These are phyloP conservation scores for Lophotriccus pileatus DNA, from an alignment of 2,797 vertebrate species.

Conservation along the genomic window DNA sequence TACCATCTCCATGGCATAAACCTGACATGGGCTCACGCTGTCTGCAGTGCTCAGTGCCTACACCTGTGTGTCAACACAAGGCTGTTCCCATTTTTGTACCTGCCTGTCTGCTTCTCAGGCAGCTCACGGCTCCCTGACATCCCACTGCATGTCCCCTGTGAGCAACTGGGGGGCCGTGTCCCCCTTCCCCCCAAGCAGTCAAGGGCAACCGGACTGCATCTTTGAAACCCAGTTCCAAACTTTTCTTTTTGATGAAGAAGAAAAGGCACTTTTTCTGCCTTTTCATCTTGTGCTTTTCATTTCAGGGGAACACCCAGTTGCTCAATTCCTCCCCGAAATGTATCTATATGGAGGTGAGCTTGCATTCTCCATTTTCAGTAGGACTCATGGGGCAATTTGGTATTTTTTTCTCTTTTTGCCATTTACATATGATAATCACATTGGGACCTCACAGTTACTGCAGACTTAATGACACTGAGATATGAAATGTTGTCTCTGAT, in stretches of 20 bases:
- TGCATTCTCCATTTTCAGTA: background rate
- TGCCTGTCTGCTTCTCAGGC: background rate
- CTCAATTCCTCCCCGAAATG: background rate
- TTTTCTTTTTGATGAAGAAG: background rate
- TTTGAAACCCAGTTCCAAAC: background rate
- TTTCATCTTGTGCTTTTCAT: background rate
- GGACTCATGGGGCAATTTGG: fast-evolving
- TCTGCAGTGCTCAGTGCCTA: background rate
- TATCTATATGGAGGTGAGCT: background rate
- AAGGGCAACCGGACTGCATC: fast-evolving
- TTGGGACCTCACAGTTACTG: background rate
- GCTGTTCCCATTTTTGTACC: fast-evolving
- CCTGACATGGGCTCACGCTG: fast-evolving
- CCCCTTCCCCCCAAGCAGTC: background rate
- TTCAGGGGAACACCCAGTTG: background rate
- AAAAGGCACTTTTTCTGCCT: background rate
- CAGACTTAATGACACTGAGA: background rate
- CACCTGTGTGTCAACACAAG: background rate
- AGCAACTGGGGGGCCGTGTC: background rate
- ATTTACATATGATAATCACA: background rate
- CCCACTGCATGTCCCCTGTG: fast-evolving
- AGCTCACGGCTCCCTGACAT: background rate
- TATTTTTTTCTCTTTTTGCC: background rate
- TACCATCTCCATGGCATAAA: background rate
- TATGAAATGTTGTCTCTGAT: background rate